Conservation (phyloP, 2,888 invertebrate genomes). For the Pristionchus exspectatus region DNA sequence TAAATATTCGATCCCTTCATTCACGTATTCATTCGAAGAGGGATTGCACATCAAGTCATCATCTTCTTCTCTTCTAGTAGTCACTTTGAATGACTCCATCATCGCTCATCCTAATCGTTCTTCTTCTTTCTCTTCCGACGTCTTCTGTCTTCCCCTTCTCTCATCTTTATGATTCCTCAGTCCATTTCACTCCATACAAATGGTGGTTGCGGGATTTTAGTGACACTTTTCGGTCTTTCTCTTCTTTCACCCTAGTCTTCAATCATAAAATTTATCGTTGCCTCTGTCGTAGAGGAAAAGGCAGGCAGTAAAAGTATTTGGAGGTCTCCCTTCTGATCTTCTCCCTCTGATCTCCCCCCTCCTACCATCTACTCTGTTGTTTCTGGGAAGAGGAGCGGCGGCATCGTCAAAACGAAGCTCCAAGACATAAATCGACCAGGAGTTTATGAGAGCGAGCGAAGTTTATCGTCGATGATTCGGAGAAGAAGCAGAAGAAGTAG, state of each 20-base stretch:
- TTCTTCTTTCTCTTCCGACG: background rate
- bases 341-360: background rate
- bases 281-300: background rate
- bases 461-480: conserved; percentile 10
- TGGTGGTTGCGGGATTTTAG: conserved; percentile 49
- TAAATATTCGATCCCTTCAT: background rate
- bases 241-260: background rate
- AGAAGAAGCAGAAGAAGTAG: conserved; percentile 17
- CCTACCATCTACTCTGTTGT: background rate
- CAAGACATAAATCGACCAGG: background rate
- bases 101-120: conserved; percentile 42
- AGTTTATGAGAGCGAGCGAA: conserved; percentile 36
- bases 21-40: background rate
- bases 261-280: conserved; percentile 53
- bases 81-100: conserved; percentile 3
- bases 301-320: conserved; percentile 51
- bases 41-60: conserved; percentile 9
- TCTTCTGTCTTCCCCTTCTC: background rate
- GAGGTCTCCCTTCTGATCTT: background rate
- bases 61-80: background rate
- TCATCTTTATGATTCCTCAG: conserved; percentile 26
- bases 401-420: conserved; percentile 41
- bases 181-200: conserved; percentile 48
- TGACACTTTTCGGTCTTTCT: conserved; percentile 53
- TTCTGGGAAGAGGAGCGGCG: conserved; percentile 36